Evolutionary conservation across 2,113 vertebrate species (phyloP).

Genomic region (Baryphthengus martii): DNA sequence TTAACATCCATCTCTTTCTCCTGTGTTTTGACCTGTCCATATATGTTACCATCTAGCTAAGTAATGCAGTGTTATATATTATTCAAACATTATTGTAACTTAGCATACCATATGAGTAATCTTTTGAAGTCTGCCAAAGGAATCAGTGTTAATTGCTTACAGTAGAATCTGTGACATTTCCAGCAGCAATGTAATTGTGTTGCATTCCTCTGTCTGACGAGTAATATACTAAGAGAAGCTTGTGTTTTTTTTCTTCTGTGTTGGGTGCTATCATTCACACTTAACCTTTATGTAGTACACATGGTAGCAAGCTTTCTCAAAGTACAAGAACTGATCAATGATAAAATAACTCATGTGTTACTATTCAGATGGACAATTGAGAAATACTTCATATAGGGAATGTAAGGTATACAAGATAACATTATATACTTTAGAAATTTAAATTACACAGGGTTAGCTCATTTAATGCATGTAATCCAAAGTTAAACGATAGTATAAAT

Average conservation of each 20-base stretch:
- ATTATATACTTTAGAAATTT: not conserved
- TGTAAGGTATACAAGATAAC: not conserved
- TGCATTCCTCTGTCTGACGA: slow-evolving; percentile 65
- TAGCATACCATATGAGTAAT: slow-evolving; percentile 53
- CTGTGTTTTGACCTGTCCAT: not conserved
- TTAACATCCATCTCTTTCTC: not conserved
- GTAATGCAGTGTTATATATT: slow-evolving; percentile 19
- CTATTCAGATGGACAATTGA: not conserved
- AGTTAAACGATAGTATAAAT: not conserved
- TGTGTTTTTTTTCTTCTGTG: slow-evolving; percentile 16
- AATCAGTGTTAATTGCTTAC: slow-evolving; percentile 71
- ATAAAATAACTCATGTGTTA: not conserved
- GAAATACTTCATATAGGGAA: not conserved
- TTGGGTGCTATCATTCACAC: not conserved
- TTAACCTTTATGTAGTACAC: not conserved
- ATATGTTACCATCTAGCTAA: not conserved
- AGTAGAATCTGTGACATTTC: slow-evolving; percentile 62
- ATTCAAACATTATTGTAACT: slow-evolving; percentile 52
- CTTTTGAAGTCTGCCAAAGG: slow-evolving; percentile 69
- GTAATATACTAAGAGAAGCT: slow-evolving; percentile 62
- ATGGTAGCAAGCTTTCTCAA: not conserved
- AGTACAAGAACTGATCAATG: not conserved
- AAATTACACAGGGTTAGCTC: not conserved
- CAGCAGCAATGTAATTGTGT: no score
- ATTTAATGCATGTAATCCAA: not conserved